A percentile compares a stretch with the other conserved stretches of the same genome.
Evolutionary conservation across 2,113 vertebrate genomes (phyloP).

Genomic region (Willisornis vidua): DNA sequence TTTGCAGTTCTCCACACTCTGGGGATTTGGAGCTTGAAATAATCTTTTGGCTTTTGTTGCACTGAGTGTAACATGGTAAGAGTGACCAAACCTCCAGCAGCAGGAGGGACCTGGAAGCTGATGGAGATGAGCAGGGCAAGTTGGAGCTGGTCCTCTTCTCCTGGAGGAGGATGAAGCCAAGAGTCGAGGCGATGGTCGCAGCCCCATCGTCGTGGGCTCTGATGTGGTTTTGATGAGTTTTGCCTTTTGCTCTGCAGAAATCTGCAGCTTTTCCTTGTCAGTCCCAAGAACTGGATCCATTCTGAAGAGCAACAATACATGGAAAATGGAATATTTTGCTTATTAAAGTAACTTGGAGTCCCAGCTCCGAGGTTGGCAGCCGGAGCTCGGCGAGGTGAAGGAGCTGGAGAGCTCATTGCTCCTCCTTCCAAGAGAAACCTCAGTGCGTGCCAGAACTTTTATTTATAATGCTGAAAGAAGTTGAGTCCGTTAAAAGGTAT

Average conservation of each 20-base stretch:
- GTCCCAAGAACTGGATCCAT: slow-evolving; percentile 6
- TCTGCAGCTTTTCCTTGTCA: not conserved
- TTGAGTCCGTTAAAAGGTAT: slow-evolving; percentile 40
- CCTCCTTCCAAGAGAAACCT: slow-evolving; percentile 61
- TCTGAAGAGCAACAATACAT: slow-evolving; percentile 23
- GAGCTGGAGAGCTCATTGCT: slow-evolving; percentile 22
- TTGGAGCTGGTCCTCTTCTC: not conserved
- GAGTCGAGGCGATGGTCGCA: not conserved
- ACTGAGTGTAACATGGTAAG: not conserved
- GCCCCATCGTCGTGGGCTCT: not conserved
- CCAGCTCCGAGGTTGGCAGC: slow-evolving; percentile 54
- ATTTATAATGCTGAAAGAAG: slow-evolving; percentile 56
- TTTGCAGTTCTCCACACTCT: not conserved
- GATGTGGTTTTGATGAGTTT: not conserved
- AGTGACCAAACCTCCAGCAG: not conserved
- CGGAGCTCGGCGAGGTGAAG: slow-evolving; percentile 12
- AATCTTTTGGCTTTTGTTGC: not conserved
- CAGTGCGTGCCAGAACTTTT: slow-evolving; percentile 28
- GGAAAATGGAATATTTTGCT: slow-evolving; percentile 61
- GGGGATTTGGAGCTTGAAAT: not conserved
- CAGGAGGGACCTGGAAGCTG: not conserved
- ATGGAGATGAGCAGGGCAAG: not conserved
- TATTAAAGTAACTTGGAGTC: slow-evolving; percentile 39
- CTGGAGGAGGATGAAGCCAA: not conserved
- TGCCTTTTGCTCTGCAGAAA: slow-evolving; percentile 1